Percentiles rank a stretch among this genome's conserved stretches.
Conservation (phyloP, 2,888 invertebrate genomes). For the Criorhina ranunculi region DNA sequence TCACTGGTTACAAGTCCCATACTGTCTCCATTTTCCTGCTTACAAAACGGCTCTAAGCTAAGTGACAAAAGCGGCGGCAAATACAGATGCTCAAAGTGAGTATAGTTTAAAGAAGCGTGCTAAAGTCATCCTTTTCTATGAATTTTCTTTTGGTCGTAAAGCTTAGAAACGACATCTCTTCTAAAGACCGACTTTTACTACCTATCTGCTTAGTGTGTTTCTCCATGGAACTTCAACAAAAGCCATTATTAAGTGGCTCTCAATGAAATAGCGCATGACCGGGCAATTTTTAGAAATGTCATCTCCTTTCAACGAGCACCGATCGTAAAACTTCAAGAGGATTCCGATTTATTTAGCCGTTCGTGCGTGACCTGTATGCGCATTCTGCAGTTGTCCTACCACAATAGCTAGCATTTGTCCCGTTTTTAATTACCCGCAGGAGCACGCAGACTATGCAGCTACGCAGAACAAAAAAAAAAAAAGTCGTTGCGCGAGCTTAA, state of each 20-base stretch:
- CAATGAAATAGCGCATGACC: not conserved
- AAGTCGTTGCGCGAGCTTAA: slow-evolving; percentile 32
- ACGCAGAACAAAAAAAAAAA: not conserved
- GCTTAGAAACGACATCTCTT: too few relatives aligned
- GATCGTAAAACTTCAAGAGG: not conserved
- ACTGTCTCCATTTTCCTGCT: too few relatives aligned
- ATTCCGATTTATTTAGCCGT: slow-evolving; percentile 6
- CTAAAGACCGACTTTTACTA: too few relatives aligned
- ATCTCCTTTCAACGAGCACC: not conserved
- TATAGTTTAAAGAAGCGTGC: too few relatives aligned
- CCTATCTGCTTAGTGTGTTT: too few relatives aligned
- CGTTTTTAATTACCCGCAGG: slow-evolving; percentile 19
- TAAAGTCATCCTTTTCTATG: too few relatives aligned
- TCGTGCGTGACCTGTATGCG: not conserved
- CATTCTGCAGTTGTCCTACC: not conserved
- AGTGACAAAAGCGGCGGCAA: too few relatives aligned
- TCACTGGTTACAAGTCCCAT: too few relatives aligned
- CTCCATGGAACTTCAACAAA: too few relatives aligned
- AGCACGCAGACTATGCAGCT: not conserved
- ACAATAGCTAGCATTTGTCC: slow-evolving; percentile 1
- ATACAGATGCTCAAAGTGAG: too few relatives aligned
- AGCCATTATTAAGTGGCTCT: not conserved
- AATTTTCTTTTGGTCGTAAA: too few relatives aligned
- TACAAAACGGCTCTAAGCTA: too few relatives aligned
- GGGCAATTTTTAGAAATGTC: not conserved